phyloP scores from a whole-genome alignment of 2,113 vertebrate species.

The Chlamydotis undulata region DNA sequence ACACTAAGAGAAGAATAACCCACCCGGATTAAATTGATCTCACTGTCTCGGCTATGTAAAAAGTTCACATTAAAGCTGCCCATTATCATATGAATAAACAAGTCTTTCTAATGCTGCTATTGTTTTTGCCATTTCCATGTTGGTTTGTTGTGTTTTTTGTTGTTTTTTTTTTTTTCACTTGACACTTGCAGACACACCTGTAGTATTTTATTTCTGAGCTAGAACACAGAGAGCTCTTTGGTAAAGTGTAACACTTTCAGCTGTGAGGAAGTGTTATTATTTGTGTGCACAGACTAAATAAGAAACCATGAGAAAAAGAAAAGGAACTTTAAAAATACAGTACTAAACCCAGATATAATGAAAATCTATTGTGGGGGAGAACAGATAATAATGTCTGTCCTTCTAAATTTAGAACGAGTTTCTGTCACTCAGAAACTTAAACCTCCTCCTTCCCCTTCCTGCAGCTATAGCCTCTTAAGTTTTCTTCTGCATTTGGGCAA shows the following conservation, averaged over 20 bases:
- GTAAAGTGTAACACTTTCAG: neutral
- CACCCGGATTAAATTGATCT: constrained; percentile 68
- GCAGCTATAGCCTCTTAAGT: neutral
- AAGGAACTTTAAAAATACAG: neutral
- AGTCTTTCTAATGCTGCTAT: constrained; percentile 12
- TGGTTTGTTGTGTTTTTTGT: neutral
- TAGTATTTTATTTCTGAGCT: neutral
- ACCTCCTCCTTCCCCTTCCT: neutral
- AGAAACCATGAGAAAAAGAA: neutral
- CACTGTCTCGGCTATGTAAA: constrained; percentile 13
- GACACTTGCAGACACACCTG: constrained; percentile 23
- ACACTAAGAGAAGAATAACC: constrained; percentile 62
- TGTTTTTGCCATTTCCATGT: constrained; percentile 27
- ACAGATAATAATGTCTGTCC: neutral
- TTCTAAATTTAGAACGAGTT: constrained; percentile 24
- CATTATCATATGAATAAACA: constrained; percentile 62
- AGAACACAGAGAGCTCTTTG: neutral
- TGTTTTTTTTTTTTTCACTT: neutral
- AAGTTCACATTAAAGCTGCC: constrained; percentile 48
- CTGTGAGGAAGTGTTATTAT: neutral
- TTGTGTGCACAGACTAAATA: neutral
- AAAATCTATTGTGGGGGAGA: neutral
- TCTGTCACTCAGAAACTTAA: neutral
- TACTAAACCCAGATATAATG: neutral
- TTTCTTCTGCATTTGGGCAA: neutral